Conservation (phyloP, 2,888 invertebrate species). For the Callyntrura sp. region DNA sequence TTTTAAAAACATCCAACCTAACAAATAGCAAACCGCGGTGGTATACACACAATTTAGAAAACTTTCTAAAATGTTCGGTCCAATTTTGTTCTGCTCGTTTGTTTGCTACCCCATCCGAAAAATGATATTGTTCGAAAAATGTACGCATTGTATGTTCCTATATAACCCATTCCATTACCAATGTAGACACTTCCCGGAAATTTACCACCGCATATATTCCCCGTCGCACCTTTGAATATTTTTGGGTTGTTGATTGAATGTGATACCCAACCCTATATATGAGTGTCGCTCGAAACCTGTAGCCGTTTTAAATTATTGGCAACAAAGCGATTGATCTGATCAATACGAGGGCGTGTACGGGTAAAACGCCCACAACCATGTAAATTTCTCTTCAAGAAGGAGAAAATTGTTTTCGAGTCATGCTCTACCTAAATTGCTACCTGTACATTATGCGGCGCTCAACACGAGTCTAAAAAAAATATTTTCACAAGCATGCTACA, state of each 20-base stretch:
- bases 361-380: background rate
- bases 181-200: too few relatives aligned
- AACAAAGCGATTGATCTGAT: background rate
- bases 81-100: background rate
- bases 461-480: conserved; percentile 31
- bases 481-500: conserved; percentile 11
- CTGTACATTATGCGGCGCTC: conserved; percentile 50
- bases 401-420: conserved; percentile 20
- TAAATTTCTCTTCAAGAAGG: conserved; percentile 11
- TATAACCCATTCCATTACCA: too few relatives aligned
- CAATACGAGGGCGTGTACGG: background rate
- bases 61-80: background rate
- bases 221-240: too few relatives aligned
- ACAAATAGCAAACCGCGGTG: background rate
- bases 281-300: too few relatives aligned
- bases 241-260: too few relatives aligned
- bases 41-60: background rate
- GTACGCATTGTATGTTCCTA: too few relatives aligned
- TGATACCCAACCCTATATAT: too few relatives aligned
- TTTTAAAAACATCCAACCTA: background rate
- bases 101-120: background rate
- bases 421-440: background rate
- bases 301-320: too few relatives aligned
- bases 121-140: too few relatives aligned
- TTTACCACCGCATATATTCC: too few relatives aligned